Conservation (phyloP, 2,888 invertebrate genomes). For the Himalopsyche japonica region DNA sequence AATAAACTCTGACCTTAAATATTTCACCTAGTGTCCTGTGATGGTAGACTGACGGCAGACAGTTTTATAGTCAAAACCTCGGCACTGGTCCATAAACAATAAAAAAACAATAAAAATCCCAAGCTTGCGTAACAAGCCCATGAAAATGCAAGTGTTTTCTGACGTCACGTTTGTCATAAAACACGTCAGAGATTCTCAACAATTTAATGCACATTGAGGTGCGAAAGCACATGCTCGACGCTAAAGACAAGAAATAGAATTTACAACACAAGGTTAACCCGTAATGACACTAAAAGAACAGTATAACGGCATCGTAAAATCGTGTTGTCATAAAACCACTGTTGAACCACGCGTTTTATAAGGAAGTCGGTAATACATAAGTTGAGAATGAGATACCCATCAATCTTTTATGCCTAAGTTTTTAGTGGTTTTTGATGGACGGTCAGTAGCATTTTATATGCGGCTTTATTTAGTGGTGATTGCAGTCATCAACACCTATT, state of each 20-base stretch:
- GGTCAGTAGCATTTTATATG: neutral
- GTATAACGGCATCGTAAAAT: slow-evolving; percentile 38
- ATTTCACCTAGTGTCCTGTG: slow-evolving; percentile 21
- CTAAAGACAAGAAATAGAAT: slow-evolving; percentile 25
- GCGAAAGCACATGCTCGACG: slow-evolving; percentile 22
- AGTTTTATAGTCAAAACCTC: slow-evolving; percentile 39
- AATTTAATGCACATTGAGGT: slow-evolving; percentile 26
- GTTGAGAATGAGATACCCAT: neutral
- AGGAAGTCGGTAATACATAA: neutral
- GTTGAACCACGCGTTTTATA: slow-evolving; percentile 18
- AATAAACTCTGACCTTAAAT: neutral
- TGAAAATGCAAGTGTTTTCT: slow-evolving; percentile 40
- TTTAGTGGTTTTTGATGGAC: slow-evolving; percentile 19
- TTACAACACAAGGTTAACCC: slow-evolving; percentile 35
- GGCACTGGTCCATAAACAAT: slow-evolving; percentile 38
- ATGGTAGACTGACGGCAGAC: slow-evolving; percentile 36
- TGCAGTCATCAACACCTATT: neutral
- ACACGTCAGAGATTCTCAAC: slow-evolving; percentile 18
- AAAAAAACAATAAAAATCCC: slow-evolving; percentile 39
- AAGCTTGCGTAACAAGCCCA: slow-evolving; percentile 35
- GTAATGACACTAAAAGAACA: slow-evolving; percentile 38
- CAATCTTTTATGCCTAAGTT: slow-evolving; percentile 1
- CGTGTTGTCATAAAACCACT: slow-evolving; percentile 36
- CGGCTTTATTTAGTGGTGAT: neutral
- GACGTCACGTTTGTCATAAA: slow-evolving; percentile 37